Base-by-base conservation (phyloP, 64 coral and sea anemone genomes). In the Porites australiensis region DNA sequence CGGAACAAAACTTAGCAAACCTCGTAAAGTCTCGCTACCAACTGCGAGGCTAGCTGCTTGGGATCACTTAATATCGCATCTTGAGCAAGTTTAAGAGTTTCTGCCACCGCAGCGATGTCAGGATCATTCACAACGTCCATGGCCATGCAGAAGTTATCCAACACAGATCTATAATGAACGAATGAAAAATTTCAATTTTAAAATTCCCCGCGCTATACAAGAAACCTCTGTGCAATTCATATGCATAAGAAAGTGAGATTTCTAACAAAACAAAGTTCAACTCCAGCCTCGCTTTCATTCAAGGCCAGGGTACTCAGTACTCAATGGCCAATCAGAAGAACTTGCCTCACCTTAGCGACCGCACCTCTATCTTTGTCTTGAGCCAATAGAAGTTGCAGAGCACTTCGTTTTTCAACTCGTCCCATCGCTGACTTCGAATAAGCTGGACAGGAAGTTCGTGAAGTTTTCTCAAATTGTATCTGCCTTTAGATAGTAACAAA, bases 351-450 rank as follows among this genome's bases (percentile, higher is more conserved):
- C 95, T 94, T 20, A 94, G 55, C 18, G 92, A 90, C 9, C 75
- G 83, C 37, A 76, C 95, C 15, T 82, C 83, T 47, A 96, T 90
- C 88, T 96, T 96, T 51, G 92, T 93, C 21, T 75, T 89, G 48
- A 96, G 88, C 95, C 95, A 96, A 5, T 90, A 43, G 76, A 93
- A 96, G 82, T 96, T 96, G 57, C 95, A 96, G 13, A 96, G 71
- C 37, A 96, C 87, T 55, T 96, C 90, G 13, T 77, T 90, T 37
- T 96, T 96, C 50, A 96, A 58, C 9, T 96, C 86, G 18, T 89
- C 79, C 86, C 86, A 90, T 45, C 88, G 81, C 53, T 91, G 59
- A 61, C 95, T 96, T 11, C 87, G 87, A 55, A 94, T 96, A 6
- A 96, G 83, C 43, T 96, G 95, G 14, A 94, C 63, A 15, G 95